phyloP scores from a whole-genome alignment of 2,797 vertebrate genomes.

The Propithecus deckenii region DNA sequence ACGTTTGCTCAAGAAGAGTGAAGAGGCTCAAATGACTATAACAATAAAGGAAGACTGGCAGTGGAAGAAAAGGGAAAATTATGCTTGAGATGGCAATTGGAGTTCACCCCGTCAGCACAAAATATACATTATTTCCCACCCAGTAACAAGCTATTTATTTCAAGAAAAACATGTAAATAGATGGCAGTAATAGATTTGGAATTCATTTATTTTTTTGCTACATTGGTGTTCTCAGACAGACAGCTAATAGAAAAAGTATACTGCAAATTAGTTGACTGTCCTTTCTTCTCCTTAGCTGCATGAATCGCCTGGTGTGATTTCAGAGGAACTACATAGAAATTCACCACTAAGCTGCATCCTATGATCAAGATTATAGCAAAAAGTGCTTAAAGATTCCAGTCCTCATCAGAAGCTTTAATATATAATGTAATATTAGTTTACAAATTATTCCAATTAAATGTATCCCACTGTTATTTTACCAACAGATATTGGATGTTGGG shows the following conservation, averaged over 20 bases:
- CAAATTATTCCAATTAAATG: neutral
- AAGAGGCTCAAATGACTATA: neutral
- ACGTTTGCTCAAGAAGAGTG: neutral
- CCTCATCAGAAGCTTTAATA: neutral
- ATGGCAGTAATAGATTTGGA: neutral
- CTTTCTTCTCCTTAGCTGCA: neutral
- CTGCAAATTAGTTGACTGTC: neutral
- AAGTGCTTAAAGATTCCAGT: neutral
- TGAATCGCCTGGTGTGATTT: neutral
- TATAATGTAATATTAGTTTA: neutral
- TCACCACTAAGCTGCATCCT: neutral
- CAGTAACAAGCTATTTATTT: conserved; percentile 25
- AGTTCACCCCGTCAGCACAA: neutral
- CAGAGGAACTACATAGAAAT: neutral
- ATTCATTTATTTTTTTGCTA: neutral
- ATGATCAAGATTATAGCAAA: neutral
- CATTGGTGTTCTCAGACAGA: neutral
- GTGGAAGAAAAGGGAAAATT: neutral
- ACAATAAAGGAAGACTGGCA: neutral
- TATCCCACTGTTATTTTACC: neutral
- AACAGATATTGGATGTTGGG: neutral
- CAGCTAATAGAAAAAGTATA: neutral
- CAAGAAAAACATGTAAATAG: neutral
- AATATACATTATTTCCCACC: neutral
- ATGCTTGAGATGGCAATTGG: neutral